Percentiles rank a stretch among this genome's conserved stretches.
These are phyloP conservation scores for Lasioglossum figueresi DNA, from an alignment of 2,888 invertebrate genomes.

Conservation along the genomic window DNA sequence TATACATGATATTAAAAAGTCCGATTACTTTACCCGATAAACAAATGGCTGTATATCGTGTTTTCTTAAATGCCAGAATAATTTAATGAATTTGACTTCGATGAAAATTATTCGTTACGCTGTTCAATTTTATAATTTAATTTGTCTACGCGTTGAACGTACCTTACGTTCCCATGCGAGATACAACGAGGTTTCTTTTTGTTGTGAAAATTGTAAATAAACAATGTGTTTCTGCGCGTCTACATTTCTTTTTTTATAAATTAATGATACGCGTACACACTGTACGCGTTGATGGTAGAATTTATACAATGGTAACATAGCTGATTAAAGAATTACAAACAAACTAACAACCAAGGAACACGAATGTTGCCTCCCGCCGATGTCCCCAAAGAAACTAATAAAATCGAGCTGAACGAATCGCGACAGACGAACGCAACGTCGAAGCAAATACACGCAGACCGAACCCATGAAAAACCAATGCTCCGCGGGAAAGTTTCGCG, in stretches of 20 bases:
- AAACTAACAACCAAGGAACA: too few relatives aligned
- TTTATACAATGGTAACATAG: too few relatives aligned
- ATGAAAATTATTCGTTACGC: background rate
- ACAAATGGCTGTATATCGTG: background rate
- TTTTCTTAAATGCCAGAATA: background rate
- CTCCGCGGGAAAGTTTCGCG: background rate
- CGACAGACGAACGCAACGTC: background rate
- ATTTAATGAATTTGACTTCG: background rate
- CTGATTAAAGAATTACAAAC: too few relatives aligned
- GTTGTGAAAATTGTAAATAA: too few relatives aligned
- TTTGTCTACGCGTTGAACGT: too few relatives aligned
- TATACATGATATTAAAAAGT: background rate
- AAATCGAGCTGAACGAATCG: background rate
- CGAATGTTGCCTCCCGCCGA: background rate
- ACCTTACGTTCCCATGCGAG: too few relatives aligned
- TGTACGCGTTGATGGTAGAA: too few relatives aligned
- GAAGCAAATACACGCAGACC: background rate
- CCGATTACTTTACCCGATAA: background rate
- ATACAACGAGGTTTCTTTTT: too few relatives aligned
- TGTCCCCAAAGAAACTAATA: background rate
- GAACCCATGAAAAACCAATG: background rate
- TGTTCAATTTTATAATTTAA: background rate
- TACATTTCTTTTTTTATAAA: too few relatives aligned
- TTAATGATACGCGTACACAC: too few relatives aligned
- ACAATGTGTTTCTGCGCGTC: too few relatives aligned